These are phyloP conservation scores for Dascillus cervinus DNA, from an alignment of 2,888 invertebrate species.

Conservation along the genomic window DNA sequence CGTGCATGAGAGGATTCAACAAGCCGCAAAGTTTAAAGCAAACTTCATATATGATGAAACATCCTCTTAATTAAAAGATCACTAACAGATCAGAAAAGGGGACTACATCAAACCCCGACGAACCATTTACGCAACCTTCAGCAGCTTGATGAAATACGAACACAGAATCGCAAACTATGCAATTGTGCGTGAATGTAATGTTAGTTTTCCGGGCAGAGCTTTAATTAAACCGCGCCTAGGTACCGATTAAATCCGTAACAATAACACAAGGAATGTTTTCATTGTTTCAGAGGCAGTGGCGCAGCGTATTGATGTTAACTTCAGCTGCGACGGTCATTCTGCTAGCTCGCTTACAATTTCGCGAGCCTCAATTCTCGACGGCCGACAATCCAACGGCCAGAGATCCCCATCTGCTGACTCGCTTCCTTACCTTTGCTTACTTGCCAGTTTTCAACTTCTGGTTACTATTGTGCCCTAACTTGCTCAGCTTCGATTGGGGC, in stretches of 20 bases:
- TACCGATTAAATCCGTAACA: slow-evolving; percentile 19
- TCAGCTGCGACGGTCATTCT: slow-evolving; percentile 62
- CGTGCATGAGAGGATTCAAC: too few species aligned
- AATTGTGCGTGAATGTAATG: slow-evolving; percentile 14
- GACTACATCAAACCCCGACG: too few species aligned
- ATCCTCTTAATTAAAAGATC: too few species aligned
- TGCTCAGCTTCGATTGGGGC: slow-evolving; percentile 96
- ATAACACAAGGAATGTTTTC: slow-evolving; percentile 18
- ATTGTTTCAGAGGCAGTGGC: slow-evolving; percentile 60
- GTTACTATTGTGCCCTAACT: slow-evolving; percentile 77
- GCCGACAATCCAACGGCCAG: slow-evolving; percentile 96
- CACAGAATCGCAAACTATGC: not conserved
- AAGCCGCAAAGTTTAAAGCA: too few species aligned
- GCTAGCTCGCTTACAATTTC: slow-evolving; percentile 70
- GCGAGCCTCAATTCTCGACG: slow-evolving; percentile 75
- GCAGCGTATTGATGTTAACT: slow-evolving; percentile 61
- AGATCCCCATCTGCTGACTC: slow-evolving; percentile 68
- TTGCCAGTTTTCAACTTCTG: slow-evolving; percentile 87
- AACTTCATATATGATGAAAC: too few species aligned
- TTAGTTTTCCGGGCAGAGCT: slow-evolving; percentile 17
- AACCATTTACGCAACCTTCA: too few species aligned
- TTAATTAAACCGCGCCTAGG: slow-evolving; percentile 19
- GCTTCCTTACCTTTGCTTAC: slow-evolving; percentile 84
- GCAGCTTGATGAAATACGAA: not conserved
- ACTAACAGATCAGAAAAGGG: too few species aligned